A percentile compares a stretch with the other conserved stretches of the same genome.
These are phyloP conservation scores for Hoplias malabaricus DNA, from an alignment of 2,113 vertebrate species.

Conservation along the genomic window DNA sequence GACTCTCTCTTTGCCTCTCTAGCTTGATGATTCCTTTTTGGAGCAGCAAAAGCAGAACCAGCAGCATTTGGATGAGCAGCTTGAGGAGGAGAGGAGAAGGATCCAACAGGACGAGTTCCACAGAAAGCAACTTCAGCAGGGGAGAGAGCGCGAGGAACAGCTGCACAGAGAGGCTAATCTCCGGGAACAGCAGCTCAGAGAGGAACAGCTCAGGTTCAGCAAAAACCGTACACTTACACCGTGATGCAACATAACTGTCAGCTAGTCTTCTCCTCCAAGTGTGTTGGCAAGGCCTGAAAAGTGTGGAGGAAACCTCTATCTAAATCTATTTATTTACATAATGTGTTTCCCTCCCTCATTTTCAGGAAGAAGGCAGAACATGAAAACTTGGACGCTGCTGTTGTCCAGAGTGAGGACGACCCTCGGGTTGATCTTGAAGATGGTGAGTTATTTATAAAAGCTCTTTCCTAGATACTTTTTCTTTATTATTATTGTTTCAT, in stretches of 20 bases:
- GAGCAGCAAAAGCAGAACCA: constrained; percentile 75
- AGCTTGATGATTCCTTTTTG: background rate
- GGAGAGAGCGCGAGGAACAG: constrained; percentile 74
- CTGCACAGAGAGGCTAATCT: constrained; percentile 72
- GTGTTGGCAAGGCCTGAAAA: no score
- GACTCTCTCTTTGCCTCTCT: background rate
- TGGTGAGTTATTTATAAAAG: constrained; percentile 63
- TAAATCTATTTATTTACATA: no score
- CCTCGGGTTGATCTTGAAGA: constrained; percentile 76
- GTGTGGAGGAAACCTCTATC: no score
- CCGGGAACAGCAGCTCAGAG: constrained; percentile 68
- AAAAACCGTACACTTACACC: background rate
- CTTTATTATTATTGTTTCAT: no score
- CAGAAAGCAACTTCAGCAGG: constrained; percentile 76
- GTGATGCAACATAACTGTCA: no score
- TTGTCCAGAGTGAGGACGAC: constrained; percentile 81
- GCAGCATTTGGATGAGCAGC: constrained; percentile 77
- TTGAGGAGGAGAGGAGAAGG: constrained; percentile 73
- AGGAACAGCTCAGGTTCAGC: constrained; percentile 67
- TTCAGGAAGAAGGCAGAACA: constrained; percentile 81
- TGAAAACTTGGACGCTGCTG: constrained; percentile 82
- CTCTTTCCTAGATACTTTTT: no score
- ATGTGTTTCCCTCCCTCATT: no score
- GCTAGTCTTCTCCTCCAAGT: no score
- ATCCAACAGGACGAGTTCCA: constrained; percentile 78